phyloP scores from a whole-genome alignment of 2,113 vertebrate genomes.

The Notiomystis cincta region DNA sequence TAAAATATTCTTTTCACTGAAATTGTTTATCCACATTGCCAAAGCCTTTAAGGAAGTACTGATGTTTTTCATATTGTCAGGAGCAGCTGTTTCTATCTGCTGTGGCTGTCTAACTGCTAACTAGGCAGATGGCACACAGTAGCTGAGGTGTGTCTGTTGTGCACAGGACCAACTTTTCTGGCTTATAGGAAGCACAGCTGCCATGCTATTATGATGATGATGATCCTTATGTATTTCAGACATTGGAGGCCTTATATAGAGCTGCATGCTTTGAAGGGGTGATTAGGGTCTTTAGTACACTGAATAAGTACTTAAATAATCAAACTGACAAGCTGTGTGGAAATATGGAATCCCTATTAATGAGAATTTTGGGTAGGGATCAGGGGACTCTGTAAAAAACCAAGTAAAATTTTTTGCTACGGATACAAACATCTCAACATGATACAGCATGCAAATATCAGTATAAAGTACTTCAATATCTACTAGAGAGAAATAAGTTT shows the following conservation, averaged over 20 bases:
- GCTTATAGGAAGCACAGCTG: slow-evolving; percentile 72
- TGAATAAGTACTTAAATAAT: slow-evolving; percentile 71
- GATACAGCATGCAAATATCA: neutral
- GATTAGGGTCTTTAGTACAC: slow-evolving; percentile 61
- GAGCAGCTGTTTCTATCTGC: slow-evolving; percentile 75
- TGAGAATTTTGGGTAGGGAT: slow-evolving; percentile 64
- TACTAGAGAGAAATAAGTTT: neutral
- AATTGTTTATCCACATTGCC: slow-evolving; percentile 73
- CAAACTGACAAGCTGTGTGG: slow-evolving; percentile 68
- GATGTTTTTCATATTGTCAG: slow-evolving; percentile 71
- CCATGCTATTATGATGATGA: slow-evolving; percentile 43
- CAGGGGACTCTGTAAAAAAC: neutral
- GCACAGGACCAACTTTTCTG: slow-evolving; percentile 65
- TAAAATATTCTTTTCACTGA: slow-evolving; percentile 77
- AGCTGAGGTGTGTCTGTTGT: slow-evolving; percentile 71
- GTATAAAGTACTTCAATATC: neutral
- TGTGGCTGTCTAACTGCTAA: slow-evolving; percentile 42
- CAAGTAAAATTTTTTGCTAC: neutral
- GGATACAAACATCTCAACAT: neutral
- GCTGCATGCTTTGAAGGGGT: slow-evolving; percentile 61
- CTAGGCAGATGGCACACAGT: slow-evolving; percentile 75
- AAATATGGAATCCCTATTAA: slow-evolving; percentile 70
- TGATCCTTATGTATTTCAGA: slow-evolving; percentile 63
- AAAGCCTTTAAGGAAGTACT: slow-evolving; percentile 71
- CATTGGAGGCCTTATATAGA: slow-evolving; percentile 56